phyloP scores from a whole-genome alignment of 2,888 invertebrate species.

The Caenorhabditis virilis region DNA sequence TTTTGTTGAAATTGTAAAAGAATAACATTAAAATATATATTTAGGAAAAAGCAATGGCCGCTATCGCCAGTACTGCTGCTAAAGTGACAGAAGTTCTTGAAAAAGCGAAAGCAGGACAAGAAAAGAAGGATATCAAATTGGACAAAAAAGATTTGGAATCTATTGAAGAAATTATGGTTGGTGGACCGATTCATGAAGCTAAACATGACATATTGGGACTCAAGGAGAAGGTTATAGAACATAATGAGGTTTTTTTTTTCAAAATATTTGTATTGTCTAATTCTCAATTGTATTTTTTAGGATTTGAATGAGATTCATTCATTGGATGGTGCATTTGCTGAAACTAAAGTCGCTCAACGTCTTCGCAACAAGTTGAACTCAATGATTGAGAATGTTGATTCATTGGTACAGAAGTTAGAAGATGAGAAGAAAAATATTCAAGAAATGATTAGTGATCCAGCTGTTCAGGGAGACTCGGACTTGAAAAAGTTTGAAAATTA shows the following conservation, averaged over 20 bases:
- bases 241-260: conserved; percentile 49
- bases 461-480: conserved; percentile 37
- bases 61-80: conserved; percentile 3
- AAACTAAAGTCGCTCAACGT: conserved; percentile 59
- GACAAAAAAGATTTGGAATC: conserved; percentile 52
- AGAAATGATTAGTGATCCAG: conserved; percentile 54
- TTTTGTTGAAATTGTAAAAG: too few relatives aligned
- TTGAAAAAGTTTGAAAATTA: conserved; percentile 33
- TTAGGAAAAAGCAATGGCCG: background rate
- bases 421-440: conserved; percentile 49
- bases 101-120: conserved; percentile 12
- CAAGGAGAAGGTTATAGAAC: conserved; percentile 64
- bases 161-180: conserved; percentile 52
- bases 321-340: conserved; percentile 56
- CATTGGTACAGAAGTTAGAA: conserved; percentile 55
- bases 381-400: conserved; percentile 61
- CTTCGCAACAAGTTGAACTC: conserved; percentile 54
- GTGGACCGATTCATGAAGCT: conserved; percentile 57
- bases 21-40: too few relatives aligned
- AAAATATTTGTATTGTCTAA: background rate
- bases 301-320: conserved; percentile 58
- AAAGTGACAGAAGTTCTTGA: conserved; percentile 10
- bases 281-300: conserved; percentile 29
- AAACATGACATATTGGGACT: conserved; percentile 60
- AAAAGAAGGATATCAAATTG: conserved; percentile 35